These are phyloP conservation scores for Aphelenchoides fujianensis DNA, from an alignment of 1,140 invertebrate genomes.

Conservation along the genomic window DNA sequence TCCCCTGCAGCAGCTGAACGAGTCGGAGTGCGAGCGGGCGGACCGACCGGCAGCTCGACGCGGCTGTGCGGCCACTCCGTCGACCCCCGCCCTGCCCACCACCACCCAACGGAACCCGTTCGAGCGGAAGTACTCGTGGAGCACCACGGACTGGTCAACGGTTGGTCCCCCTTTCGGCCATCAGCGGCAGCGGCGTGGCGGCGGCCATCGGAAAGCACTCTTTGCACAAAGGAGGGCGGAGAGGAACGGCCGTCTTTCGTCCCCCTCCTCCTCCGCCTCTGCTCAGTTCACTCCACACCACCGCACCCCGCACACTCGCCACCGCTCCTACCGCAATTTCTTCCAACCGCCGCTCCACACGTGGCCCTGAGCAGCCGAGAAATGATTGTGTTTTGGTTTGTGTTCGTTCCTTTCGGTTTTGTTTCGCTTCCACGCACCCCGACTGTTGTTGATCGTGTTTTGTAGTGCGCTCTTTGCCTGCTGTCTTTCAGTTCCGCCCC, in stretches of 20 bases:
- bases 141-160: conserved; percentile 32
- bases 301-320: background rate
- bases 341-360: too few relatives aligned
- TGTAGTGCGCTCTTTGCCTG: too few relatives aligned
- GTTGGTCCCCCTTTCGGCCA: conserved; percentile 30
- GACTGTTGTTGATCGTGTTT: too few relatives aligned
- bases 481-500: too few relatives aligned
- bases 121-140: conserved; percentile 26
- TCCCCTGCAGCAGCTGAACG: conserved; percentile 31
- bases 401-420: too few relatives aligned
- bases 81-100: background rate
- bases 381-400: too few relatives aligned
- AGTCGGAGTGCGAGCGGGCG: conserved; percentile 40
- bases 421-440: too few relatives aligned
- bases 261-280: too few relatives aligned
- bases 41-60: conserved; percentile 36
- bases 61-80: conserved; percentile 25
- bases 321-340: background rate
- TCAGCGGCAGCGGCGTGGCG: background rate
- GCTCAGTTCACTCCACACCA: too few relatives aligned
- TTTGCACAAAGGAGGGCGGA: background rate
- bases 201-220: background rate
- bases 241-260: background rate
- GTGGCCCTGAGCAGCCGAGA: too few relatives aligned
- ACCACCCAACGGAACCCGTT: background rate